These are phyloP conservation scores for Podarcis siculus DNA, from an alignment of 2,797 vertebrate species.

Conservation along the genomic window DNA sequence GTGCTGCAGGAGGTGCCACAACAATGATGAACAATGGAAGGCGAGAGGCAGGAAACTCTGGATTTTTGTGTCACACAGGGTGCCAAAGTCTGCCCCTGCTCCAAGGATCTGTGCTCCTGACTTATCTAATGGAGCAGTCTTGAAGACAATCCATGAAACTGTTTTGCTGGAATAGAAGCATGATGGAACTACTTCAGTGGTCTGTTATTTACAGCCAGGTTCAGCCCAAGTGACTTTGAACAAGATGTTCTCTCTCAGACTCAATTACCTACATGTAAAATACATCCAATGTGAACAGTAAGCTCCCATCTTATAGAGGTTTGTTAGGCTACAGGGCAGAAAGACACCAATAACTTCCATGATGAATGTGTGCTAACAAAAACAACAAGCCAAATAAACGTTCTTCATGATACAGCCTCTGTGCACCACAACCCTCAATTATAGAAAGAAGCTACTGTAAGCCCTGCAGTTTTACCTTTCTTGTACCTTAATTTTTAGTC, in stretches of 20 bases:
- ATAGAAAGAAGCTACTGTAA: slow-evolving; percentile 35
- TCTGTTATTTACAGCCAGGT: background rate
- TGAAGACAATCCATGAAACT: background rate
- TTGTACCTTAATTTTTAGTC: background rate
- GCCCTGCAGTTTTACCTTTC: background rate
- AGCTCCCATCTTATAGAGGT: background rate
- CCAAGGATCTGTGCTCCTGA: background rate
- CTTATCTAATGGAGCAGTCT: too few species aligned
- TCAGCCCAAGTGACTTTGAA: background rate
- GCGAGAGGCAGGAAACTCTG: too few species aligned
- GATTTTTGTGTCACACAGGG: too few species aligned
- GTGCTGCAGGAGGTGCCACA: too few species aligned
- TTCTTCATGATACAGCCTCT: slow-evolving; percentile 26
- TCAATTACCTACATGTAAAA: background rate
- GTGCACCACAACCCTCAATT: slow-evolving; percentile 18
- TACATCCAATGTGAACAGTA: background rate
- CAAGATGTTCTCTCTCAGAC: background rate
- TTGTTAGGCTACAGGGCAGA: background rate
- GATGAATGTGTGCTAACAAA: slow-evolving; percentile 20
- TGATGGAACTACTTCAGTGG: background rate
- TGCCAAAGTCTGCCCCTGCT: too few species aligned
- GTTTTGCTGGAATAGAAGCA: background rate
- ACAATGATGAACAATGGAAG: too few species aligned
- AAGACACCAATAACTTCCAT: background rate
- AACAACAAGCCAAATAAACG: slow-evolving; percentile 8